phyloP scores from a whole-genome alignment of 1,140 invertebrate species.

The Megalonaias nervosa region DNA sequence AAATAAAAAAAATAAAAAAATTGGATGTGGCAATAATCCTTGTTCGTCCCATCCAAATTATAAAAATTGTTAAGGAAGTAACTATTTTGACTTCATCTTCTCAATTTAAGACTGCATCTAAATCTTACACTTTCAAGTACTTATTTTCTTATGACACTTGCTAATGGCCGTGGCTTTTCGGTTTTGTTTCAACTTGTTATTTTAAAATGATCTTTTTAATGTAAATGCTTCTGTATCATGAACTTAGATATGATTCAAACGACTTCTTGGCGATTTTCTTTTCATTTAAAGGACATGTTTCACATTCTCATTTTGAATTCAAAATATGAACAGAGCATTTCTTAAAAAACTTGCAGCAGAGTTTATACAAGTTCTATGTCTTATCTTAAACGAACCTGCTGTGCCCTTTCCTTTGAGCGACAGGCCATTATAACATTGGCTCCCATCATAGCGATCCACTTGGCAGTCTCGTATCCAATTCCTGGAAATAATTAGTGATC shows the following conservation, averaged over 20 bases:
- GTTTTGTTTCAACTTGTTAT: no score
- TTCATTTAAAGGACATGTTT: neutral
- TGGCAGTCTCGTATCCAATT: slow-evolving; percentile 32
- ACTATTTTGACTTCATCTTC: neutral
- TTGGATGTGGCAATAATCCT: neutral
- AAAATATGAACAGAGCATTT: no score
- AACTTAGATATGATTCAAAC: neutral
- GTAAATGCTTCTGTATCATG: neutral
- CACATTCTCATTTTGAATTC: no score
- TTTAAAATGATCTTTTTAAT: neutral
- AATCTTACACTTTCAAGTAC: neutral
- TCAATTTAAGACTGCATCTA: neutral
- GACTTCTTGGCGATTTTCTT: neutral
- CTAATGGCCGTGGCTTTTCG: no score
- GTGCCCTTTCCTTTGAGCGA: slow-evolving; percentile 25
- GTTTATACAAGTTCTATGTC: no score
- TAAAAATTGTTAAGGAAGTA: neutral
- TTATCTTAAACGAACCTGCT: slow-evolving; percentile 12
- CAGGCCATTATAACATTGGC: slow-evolving; percentile 36
- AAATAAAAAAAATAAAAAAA: no score
- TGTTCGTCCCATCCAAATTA: neutral
- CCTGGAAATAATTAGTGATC: slow-evolving; percentile 11
- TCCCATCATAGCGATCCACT: slow-evolving; percentile 34
- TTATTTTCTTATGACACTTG: no score
- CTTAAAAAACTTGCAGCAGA: no score